These are phyloP conservation scores for Apteryx mantelli DNA, from an alignment of 2,113 vertebrate species.

Conservation along the genomic window DNA sequence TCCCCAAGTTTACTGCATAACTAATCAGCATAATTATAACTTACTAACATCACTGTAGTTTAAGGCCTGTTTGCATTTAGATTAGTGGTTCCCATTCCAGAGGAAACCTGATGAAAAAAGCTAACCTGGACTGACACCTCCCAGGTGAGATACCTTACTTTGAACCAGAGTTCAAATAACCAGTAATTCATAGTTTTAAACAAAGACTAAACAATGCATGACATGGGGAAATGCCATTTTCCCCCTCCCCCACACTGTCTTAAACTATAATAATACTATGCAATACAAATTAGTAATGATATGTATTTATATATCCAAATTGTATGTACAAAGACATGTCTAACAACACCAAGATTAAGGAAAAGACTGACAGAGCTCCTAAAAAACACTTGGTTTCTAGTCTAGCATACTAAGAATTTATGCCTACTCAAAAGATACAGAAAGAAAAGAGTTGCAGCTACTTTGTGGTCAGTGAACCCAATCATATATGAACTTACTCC, in stretches of 20 bases:
- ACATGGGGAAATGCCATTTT: not conserved
- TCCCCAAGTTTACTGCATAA: slow-evolving; percentile 13
- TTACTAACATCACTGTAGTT: not conserved
- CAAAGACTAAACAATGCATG: not conserved
- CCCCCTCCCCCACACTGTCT: not conserved
- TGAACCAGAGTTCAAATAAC: not conserved
- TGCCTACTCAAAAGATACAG: rapidly evolving
- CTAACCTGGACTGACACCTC: slow-evolving; percentile 16
- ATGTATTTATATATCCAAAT: not conserved
- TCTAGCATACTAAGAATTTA: not conserved
- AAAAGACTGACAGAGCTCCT: not conserved
- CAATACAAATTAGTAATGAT: not conserved
- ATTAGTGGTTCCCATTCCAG: not conserved
- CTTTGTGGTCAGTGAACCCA: not conserved
- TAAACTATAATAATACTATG: not conserved
- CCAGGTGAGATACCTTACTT: not conserved
- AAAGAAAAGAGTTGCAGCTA: not conserved
- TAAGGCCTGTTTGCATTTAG: not conserved
- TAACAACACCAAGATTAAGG: not conserved
- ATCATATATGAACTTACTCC: not conserved
- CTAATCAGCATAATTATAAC: not conserved
- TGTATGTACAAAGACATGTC: not conserved
- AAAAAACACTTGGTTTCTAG: not conserved
- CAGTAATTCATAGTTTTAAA: not conserved
- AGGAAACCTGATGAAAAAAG: not conserved